phyloP scores from a whole-genome alignment of 1,140 invertebrate genomes.

The Caenorhabditis latens region DNA sequence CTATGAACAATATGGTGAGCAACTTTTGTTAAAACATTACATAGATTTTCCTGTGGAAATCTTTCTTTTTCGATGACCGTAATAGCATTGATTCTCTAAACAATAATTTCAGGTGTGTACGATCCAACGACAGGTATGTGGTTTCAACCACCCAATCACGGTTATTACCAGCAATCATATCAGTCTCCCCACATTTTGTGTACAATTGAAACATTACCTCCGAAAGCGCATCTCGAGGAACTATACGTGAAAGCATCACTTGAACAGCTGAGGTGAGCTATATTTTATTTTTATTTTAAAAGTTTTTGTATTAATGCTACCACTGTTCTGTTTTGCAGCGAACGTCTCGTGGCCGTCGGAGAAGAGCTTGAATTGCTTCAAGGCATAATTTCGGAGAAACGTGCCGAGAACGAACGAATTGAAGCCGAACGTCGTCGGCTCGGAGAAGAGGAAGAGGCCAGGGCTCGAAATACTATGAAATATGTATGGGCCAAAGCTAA shows the following conservation, averaged over 20 bases:
- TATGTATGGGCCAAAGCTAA: constrained; percentile 21
- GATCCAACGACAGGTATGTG: too few relatives aligned
- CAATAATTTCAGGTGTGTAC: too few relatives aligned
- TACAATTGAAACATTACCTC: background rate
- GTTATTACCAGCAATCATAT: background rate
- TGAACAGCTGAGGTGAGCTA: background rate
- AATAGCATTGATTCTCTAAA: too few relatives aligned
- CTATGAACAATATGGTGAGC: too few relatives aligned
- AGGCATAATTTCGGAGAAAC: background rate
- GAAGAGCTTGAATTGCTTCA: background rate
- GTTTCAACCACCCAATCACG: background rate
- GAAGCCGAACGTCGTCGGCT: background rate
- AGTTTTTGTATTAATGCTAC: background rate
- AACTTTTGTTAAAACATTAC: too few relatives aligned
- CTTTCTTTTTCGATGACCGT: too few relatives aligned
- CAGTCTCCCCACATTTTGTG: background rate
- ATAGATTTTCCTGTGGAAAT: too few relatives aligned
- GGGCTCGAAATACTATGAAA: background rate
- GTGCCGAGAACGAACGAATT: background rate
- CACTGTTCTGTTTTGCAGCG: background rate
- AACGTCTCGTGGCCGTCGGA: background rate
- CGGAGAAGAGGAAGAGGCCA: background rate
- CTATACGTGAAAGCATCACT: background rate
- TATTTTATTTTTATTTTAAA: background rate
- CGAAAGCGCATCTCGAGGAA: background rate